These are phyloP conservation scores for Copidosoma floridanum DNA, from an alignment of 1,140 invertebrate species.

Conservation along the genomic window DNA sequence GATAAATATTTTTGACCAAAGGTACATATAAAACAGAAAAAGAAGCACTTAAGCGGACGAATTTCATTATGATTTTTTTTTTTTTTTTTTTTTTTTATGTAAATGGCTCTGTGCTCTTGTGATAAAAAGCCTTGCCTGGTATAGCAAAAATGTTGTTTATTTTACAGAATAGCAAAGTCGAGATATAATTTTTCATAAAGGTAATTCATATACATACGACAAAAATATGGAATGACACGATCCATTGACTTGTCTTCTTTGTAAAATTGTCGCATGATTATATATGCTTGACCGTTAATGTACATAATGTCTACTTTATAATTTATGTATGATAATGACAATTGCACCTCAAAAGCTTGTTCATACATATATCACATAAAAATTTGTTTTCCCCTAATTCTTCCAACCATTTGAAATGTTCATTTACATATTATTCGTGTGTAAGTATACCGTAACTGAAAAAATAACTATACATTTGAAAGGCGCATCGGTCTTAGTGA, in stretches of 20 bases:
- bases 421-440: constrained; percentile 20
- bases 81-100: constrained; percentile 8
- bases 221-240: constrained; percentile 48
- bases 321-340: constrained; percentile 12
- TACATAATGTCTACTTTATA: constrained; percentile 13
- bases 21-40: constrained; percentile 13
- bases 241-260: constrained; percentile 44
- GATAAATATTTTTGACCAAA: constrained; percentile 17
- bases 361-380: constrained; percentile 38
- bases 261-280: constrained; percentile 51
- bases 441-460: constrained; percentile 6
- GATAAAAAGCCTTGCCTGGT: constrained; percentile 48
- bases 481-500: not conserved
- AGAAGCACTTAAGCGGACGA: constrained; percentile 6
- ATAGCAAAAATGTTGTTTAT: constrained; percentile 52
- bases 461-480: no score
- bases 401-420: not conserved
- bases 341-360: constrained; percentile 42
- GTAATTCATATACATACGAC: constrained; percentile 41
- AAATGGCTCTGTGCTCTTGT: constrained; percentile 42
- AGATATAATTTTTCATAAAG: constrained; percentile 51
- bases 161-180: constrained; percentile 54
- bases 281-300: constrained; percentile 44
- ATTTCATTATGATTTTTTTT: constrained; percentile 1
- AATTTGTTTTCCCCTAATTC: not conserved